These are phyloP conservation scores for Actinia tenebrosa DNA, from an alignment of 64 coral and sea anemone species.

Conservation along the genomic window DNA sequence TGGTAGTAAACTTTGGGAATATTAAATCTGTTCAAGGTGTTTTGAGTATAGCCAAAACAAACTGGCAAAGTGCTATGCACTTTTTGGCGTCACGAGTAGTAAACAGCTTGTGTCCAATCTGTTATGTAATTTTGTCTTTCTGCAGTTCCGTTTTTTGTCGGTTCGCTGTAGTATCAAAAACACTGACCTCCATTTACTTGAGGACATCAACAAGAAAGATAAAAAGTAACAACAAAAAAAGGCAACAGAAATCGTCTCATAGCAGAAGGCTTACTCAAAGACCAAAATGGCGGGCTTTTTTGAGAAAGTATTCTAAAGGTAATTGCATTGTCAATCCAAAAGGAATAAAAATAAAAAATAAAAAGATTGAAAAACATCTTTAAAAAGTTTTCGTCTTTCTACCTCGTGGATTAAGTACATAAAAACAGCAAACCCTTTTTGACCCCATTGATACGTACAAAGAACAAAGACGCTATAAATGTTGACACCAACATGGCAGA, in stretches of 20 bases:
- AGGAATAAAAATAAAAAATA: background rate
- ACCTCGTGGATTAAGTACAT: conserved; percentile 2
- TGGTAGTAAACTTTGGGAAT: too few relatives aligned
- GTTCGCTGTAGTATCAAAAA: background rate
- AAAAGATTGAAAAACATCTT: background rate
- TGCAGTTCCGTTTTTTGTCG: background rate
- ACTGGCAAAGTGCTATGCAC: background rate
- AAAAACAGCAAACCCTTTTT: background rate
- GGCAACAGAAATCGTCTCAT: background rate
- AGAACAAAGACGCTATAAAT: background rate
- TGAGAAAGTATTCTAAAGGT: background rate
- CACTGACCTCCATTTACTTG: background rate
- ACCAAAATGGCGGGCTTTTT: background rate
- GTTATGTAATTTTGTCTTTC: background rate
- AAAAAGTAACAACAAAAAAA: background rate
- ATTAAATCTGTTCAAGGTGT: background rate
- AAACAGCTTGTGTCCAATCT: background rate
- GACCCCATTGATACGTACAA: background rate
- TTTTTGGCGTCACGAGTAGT: background rate
- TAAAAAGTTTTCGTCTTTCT: background rate
- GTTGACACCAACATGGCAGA: background rate
- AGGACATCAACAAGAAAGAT: background rate
- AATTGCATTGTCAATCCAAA: background rate
- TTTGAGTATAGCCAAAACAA: background rate
- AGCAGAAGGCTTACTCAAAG: background rate